phyloP scores from a whole-genome alignment of 2,113 vertebrate genomes.

The Dicerorhinus sumatrensis region DNA sequence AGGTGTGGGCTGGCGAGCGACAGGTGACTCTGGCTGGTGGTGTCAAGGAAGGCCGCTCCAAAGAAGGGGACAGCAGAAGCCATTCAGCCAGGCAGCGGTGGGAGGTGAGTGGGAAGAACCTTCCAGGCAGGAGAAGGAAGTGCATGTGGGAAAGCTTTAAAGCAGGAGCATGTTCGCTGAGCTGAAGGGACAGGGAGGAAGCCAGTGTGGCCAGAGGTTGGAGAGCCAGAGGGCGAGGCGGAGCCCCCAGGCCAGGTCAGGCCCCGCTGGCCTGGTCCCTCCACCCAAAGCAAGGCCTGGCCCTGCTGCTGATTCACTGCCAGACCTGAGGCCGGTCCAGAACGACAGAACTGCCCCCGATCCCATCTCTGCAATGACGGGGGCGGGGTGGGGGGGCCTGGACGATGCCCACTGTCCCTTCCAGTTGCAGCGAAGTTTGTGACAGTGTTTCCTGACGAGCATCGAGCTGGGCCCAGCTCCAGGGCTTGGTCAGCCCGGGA shows the following conservation, averaged over 20 bases:
- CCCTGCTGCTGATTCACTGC: neutral
- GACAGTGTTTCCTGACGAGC: neutral
- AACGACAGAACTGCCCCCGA: neutral
- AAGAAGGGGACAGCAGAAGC: neutral
- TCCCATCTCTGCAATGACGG: neutral
- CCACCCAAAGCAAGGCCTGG: neutral
- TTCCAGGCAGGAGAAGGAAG: neutral
- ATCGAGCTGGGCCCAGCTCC: neutral
- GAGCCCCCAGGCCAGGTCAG: neutral
- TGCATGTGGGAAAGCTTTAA: rapidly evolving
- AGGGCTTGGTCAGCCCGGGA: neutral
- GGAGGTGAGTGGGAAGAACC: neutral
- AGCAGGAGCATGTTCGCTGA: neutral
- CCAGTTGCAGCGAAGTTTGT: neutral
- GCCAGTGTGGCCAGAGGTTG: neutral
- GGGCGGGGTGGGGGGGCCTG: too few relatives aligned
- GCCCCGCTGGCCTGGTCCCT: neutral
- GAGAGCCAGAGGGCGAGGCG: rapidly evolving
- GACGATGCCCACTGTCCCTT: too few relatives aligned
- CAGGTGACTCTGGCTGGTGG: neutral
- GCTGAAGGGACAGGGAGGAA: too few relatives aligned
- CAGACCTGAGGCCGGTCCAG: neutral
- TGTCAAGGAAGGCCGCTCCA: neutral
- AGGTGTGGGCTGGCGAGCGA: neutral
- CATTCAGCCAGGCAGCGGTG: neutral